Base-by-base conservation (phyloP, 2,888 invertebrate species). In the Drosophila sordidapex region DNA sequence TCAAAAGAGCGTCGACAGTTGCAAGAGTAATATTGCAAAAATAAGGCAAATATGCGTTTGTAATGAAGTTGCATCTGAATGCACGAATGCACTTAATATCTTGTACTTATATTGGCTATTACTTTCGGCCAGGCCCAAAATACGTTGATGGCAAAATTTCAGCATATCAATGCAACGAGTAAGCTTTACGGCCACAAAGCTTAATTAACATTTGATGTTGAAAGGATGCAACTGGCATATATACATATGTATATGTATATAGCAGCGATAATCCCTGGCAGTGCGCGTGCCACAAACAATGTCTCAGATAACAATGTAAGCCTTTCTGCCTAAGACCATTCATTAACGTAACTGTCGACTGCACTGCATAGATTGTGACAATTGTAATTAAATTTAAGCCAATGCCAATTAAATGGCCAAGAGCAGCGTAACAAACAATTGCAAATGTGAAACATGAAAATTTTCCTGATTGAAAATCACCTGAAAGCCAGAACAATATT, bases 61-160 rank as follows among this genome's bases (percentile, higher is more conserved):
- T 61, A 80, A 80, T 82, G 70, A 68, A 72, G 79, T 71, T 77
- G 65, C 48, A 71, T 61, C 72, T 82, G 74, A 79, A 82, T 75
- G 74, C 66, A 66, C 69, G 69, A 83, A 52, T 80, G 80, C 70
- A 69, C 64, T 80, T 67, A 82, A 78, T 72, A 76, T 60, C 71
- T 60, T 68, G 70, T 58, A 62, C 72, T 76, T 67, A 76, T 56
- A 36, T 48, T 29, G 48, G 54, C 40, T 46, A 15, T 35, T 43
- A 15, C 15, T 38, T 21, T 35, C 31, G 54, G 40, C 33, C 65
- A 35, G 13, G 11, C 18, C 8, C 10, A 67, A 40, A 46, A 8
- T 15, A 46, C 46, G 7, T 8, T 7, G 21, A 40, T 51, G 11
- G 40, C 29, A 2, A 56, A 38, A 40, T 29, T 21, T 8, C 13